Evolutionary conservation across 2,113 vertebrate species (phyloP).

Genomic region (Damaliscus lunatus): DNA sequence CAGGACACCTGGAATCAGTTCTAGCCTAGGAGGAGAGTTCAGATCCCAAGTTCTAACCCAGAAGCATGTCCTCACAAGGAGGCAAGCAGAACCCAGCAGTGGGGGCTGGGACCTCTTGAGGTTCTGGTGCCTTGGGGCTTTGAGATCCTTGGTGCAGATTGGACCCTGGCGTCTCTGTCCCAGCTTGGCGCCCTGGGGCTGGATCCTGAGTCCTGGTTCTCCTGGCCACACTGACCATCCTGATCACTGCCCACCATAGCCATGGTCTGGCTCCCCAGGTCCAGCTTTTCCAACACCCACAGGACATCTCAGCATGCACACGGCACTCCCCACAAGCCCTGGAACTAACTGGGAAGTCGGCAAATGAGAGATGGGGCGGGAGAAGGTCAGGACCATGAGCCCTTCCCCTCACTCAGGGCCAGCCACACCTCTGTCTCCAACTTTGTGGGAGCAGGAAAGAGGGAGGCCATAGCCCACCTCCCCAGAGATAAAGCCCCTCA

Average conservation of each 20-base stretch:
- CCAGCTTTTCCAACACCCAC: not conserved
- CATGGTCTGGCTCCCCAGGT: not conserved
- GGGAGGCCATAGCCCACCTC: not conserved
- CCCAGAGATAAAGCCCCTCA: not conserved
- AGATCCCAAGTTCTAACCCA: not conserved
- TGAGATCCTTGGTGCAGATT: not conserved
- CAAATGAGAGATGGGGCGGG: not conserved
- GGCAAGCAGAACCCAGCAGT: not conserved
- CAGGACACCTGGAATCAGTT: not conserved
- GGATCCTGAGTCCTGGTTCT: not conserved
- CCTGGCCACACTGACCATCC: not conserved
- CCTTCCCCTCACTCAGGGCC: not conserved
- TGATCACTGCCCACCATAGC: not conserved
- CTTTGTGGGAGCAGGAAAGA: not conserved
- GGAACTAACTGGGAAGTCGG: not conserved
- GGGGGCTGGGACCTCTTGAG: not conserved
- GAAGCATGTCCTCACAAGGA: not conserved
- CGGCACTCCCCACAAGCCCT: fast-evolving
- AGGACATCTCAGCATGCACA: not conserved
- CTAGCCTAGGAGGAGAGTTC: not conserved
- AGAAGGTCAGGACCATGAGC: not conserved
- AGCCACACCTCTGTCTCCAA: not conserved
- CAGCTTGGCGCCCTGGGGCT: not conserved
- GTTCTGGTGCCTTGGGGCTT: not conserved
- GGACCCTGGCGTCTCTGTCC: not conserved